A percentile compares a stretch with the other conserved stretches of the same genome.
Evolutionary conservation across 2,797 vertebrate species (phyloP).

Genomic region (Rhinatrema bivittatum): DNA sequence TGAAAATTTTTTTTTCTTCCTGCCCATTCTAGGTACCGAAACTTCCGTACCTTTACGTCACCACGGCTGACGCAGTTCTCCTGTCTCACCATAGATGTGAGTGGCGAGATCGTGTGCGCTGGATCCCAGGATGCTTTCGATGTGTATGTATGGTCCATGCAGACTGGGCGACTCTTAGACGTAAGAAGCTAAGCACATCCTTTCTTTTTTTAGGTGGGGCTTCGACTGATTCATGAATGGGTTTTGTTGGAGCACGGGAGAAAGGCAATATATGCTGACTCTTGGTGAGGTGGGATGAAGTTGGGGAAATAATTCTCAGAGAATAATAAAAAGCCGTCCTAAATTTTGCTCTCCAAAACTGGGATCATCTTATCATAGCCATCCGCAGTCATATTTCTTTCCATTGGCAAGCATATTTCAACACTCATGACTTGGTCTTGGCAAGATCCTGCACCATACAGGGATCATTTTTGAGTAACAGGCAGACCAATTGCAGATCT

Average conservation of each 20-base stretch:
- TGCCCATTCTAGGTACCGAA: conserved; percentile 79
- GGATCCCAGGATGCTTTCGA: conserved; percentile 93
- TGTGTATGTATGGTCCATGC: conserved; percentile 95
- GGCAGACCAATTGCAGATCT: too few relatives aligned
- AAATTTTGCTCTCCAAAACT: too few relatives aligned
- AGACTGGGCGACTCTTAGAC: conserved; percentile 88
- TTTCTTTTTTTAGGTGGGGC: not conserved
- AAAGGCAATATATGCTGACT: not conserved
- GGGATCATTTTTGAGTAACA: too few relatives aligned
- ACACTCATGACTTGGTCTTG: too few relatives aligned
- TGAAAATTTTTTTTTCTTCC: not conserved
- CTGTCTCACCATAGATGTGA: conserved; percentile 79
- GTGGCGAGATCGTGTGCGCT: conserved; percentile 85
- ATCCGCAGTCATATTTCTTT: too few relatives aligned
- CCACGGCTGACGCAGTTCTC: conserved; percentile 87
- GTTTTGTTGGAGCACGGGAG: too few relatives aligned
- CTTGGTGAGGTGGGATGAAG: too few relatives aligned
- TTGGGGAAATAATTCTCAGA: too few relatives aligned
- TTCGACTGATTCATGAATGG: not conserved
- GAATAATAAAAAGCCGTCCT: too few relatives aligned
- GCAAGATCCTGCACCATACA: too few relatives aligned
- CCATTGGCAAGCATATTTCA: too few relatives aligned
- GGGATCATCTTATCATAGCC: too few relatives aligned
- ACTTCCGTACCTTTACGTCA: conserved; percentile 92
- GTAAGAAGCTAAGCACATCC: conserved; percentile 47